Conservation (phyloP, 2,888 invertebrate genomes). For the Agrochola macilenta region DNA sequence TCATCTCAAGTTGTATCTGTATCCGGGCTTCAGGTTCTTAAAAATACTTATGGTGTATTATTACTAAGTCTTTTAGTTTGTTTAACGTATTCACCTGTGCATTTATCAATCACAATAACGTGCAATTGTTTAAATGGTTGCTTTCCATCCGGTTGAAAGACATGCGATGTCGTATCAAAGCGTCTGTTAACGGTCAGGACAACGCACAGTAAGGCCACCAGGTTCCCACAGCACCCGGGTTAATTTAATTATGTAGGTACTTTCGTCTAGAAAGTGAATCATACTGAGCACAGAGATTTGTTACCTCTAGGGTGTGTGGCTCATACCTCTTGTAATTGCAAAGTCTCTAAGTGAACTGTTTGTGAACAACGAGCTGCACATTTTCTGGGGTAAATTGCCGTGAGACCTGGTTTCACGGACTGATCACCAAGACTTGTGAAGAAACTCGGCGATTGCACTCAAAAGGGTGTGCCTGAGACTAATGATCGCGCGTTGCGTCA, state of each 20-base stretch:
- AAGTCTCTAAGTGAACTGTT: not conserved
- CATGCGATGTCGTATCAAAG: too few relatives aligned
- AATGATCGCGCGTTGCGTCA: not conserved
- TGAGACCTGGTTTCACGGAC: not conserved
- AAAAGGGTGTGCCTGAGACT: not conserved
- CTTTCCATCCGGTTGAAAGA: not conserved
- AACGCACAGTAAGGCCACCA: not conserved
- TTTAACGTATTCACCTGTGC: not conserved
- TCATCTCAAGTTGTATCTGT: not conserved
- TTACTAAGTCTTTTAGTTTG: not conserved
- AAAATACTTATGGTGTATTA: not conserved
- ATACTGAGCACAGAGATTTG: constrained; percentile 26
- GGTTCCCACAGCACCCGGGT: not conserved
- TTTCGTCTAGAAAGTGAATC: constrained; percentile 17
- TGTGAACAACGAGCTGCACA: constrained; percentile 3
- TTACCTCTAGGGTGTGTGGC: not conserved
- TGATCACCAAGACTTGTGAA: constrained; percentile 15
- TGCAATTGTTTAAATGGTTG: not conserved
- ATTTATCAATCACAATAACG: not conserved
- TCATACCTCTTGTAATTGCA: not conserved
- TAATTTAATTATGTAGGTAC: not conserved
- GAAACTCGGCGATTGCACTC: not conserved
- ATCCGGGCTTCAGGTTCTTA: not conserved
- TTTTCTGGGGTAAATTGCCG: constrained; percentile 16
- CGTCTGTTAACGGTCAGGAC: not conserved